Evolutionary conservation across 2,888 invertebrate genomes (phyloP).

Genomic region (Macrophya annulata): DNA sequence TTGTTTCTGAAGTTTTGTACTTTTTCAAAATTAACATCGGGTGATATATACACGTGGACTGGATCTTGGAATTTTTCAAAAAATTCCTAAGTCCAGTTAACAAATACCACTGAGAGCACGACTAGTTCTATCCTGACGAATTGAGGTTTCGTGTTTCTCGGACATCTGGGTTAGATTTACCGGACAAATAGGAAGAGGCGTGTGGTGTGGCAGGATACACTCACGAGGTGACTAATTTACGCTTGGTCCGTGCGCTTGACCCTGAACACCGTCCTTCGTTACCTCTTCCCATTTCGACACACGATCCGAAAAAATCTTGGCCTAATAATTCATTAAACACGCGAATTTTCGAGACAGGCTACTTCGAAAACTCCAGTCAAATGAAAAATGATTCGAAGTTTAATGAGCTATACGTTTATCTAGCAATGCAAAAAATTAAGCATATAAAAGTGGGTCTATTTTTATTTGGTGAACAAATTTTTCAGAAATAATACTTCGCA

Average conservation of each 20-base stretch:
- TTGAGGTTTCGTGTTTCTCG: slow-evolving; percentile 53
- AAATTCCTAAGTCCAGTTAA: slow-evolving; percentile 27
- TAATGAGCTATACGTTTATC: neutral
- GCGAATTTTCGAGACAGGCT: neutral
- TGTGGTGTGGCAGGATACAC: slow-evolving; percentile 50
- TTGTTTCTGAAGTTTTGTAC: neutral
- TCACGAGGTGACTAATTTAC: slow-evolving; percentile 50
- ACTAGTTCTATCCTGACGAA: slow-evolving; percentile 48
- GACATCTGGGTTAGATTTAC: slow-evolving; percentile 62
- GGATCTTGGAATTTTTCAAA: neutral
- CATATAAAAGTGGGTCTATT: neutral
- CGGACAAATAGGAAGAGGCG: slow-evolving; percentile 58
- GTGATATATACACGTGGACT: neutral
- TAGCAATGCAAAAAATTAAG: neutral
- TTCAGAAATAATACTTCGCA: neutral
- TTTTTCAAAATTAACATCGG: neutral
- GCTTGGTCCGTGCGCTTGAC: slow-evolving; percentile 46
- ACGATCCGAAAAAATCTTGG: neutral
- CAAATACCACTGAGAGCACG: slow-evolving; percentile 20
- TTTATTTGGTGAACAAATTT: neutral
- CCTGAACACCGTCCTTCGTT: slow-evolving; percentile 42
- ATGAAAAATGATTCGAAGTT: neutral
- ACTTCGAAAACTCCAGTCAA: neutral
- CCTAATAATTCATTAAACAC: slow-evolving; percentile 27
- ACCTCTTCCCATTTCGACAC: slow-evolving; percentile 31